Conservation (phyloP, 2,888 invertebrate species). For the Chrysodeixis includens region DNA sequence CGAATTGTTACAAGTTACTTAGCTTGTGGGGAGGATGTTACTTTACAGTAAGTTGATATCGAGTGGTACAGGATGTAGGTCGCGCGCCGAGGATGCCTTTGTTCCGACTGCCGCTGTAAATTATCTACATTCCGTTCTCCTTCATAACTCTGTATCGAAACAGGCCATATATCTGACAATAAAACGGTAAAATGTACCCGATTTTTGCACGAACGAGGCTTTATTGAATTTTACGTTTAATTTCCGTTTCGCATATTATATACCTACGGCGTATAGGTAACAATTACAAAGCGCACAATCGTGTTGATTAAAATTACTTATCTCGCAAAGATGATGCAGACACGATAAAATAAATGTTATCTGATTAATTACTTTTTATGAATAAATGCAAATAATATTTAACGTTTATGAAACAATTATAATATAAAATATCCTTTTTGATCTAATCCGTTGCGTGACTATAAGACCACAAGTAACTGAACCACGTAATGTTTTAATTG, state of each 20-base stretch:
- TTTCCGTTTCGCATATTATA: constrained; percentile 16
- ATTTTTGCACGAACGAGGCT: constrained; percentile 51
- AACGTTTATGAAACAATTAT: neutral
- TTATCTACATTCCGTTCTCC: constrained; percentile 79
- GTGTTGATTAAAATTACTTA: constrained; percentile 33
- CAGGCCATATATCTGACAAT: constrained; percentile 59
- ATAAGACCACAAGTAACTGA: neutral
- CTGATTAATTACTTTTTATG: neutral
- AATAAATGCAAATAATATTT: neutral
- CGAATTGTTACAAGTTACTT: constrained; percentile 23
- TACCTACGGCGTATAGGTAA: constrained; percentile 16
- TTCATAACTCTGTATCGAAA: constrained; percentile 78
- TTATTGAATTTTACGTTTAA: constrained; percentile 55
- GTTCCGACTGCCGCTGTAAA: constrained; percentile 76
- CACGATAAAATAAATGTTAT: neutral
- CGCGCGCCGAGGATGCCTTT: constrained; percentile 76
- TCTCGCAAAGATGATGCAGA: constrained; percentile 17
- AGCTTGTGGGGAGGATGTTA: constrained; percentile 47
- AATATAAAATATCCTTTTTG: neutral
- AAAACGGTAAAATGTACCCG: constrained; percentile 56
- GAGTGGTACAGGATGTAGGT: constrained; percentile 74
- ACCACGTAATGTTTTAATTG: neutral
- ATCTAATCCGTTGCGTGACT: neutral
- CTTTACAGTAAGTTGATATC: constrained; percentile 67
- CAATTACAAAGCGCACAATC: constrained; percentile 37